Percentiles rank a stretch among this genome's conserved stretches.
Evolutionary conservation across 2,113 vertebrate species (phyloP).

Genomic region (Rafetus swinhoei): DNA sequence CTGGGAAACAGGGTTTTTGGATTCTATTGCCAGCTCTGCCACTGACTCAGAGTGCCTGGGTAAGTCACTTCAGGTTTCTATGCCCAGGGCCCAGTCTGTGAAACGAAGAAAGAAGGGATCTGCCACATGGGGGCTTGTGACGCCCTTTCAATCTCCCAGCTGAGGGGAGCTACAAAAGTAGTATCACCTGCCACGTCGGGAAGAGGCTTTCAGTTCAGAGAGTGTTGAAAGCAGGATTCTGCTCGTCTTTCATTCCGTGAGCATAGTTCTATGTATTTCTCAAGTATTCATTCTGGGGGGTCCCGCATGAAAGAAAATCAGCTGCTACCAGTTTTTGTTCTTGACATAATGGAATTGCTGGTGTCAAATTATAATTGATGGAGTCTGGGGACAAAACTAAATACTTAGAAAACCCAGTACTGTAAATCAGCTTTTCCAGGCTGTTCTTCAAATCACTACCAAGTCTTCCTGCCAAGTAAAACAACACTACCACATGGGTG

Average conservation of each 20-base stretch:
- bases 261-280: not conserved
- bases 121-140: not conserved
- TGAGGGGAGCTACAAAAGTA: not conserved
- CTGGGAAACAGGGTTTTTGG: not conserved
- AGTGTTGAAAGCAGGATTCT: not conserved
- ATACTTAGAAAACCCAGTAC: slow-evolving; percentile 61
- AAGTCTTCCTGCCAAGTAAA: slow-evolving; percentile 71
- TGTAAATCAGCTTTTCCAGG: slow-evolving; percentile 72
- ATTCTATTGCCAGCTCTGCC: not conserved
- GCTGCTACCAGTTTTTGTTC: not conserved
- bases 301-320: not conserved
- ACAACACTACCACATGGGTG: slow-evolving; percentile 62
- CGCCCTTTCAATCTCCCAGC: fast-evolving
- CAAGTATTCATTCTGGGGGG: not conserved
- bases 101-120: not conserved
- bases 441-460: slow-evolving; percentile 47
- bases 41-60: fast-evolving
- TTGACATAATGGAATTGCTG: slow-evolving; percentile 18
- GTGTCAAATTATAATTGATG: slow-evolving; percentile 22
- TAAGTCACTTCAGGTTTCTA: not conserved
- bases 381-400: slow-evolving; percentile 48
- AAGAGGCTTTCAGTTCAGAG: not conserved
- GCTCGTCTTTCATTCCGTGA: not conserved
- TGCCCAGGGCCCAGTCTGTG: not conserved
- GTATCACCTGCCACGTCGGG: fast-evolving